A percentile compares a stretch with the other conserved stretches of the same genome.
Conservation (phyloP, 2,113 vertebrate species). For the Lampris incognitus region DNA sequence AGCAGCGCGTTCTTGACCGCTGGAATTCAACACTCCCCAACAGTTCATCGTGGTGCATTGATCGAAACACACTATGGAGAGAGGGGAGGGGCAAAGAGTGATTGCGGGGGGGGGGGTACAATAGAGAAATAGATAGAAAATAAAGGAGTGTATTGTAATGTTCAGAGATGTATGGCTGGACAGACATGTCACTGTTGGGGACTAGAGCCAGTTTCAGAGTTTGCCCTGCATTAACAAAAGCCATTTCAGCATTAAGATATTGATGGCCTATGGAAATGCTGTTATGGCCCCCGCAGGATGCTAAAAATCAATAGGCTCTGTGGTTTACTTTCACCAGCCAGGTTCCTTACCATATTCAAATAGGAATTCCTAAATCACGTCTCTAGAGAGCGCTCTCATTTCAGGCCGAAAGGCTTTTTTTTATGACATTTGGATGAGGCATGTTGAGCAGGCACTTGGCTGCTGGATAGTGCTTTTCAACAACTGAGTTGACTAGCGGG, state of each 20-base stretch:
- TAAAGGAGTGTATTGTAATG: conserved; percentile 4
- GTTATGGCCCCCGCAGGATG: conserved; percentile 33
- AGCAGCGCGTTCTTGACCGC: conserved; percentile 10
- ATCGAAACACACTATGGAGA: conserved; percentile 43
- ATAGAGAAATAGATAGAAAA: background rate
- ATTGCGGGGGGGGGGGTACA: background rate
- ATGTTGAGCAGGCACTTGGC: conserved; percentile 55
- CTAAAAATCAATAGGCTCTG: conserved; percentile 29
- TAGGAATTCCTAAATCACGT: conserved; percentile 36
- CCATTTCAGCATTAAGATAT: conserved; percentile 7
- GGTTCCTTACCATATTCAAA: conserved; percentile 12
- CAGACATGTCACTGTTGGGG: conserved; percentile 13
- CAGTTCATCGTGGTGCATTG: conserved; percentile 24
- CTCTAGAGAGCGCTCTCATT: conserved; percentile 41
- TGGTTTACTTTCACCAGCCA: conserved; percentile 20
- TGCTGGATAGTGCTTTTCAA: conserved; percentile 60
- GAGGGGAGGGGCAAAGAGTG: conserved; percentile 3
- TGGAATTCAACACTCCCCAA: conserved; percentile 41
- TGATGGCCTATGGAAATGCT: conserved; percentile 11
- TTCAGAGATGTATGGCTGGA: conserved; percentile 5
- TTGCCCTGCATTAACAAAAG: conserved; percentile 22
- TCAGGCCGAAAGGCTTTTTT: conserved; percentile 67
- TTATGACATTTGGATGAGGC: conserved; percentile 35
- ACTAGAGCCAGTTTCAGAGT: background rate
- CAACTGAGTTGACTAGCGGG: conserved; percentile 55